Evolutionary conservation across 2,797 vertebrate species (phyloP).

Genomic region (Falco peregrinus): DNA sequence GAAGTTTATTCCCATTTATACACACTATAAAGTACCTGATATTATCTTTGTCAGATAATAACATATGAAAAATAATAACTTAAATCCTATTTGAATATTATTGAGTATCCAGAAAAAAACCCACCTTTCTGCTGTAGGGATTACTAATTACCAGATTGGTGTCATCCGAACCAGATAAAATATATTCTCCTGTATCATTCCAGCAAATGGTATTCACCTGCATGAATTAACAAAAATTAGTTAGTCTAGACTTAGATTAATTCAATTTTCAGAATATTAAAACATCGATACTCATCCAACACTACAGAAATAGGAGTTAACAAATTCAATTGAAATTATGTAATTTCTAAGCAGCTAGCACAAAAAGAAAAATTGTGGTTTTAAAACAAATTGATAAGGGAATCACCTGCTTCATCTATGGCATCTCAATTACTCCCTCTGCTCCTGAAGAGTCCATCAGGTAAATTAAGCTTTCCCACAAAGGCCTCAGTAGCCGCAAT

Average conservation of each 20-base stretch:
- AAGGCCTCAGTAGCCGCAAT: background rate
- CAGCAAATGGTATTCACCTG: slow-evolving; percentile 99
- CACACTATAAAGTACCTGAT: background rate
- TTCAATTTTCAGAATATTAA: background rate
- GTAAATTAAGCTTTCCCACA: background rate
- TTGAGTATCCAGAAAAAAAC: background rate
- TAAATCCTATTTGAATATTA: background rate
- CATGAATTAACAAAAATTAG: slow-evolving; percentile 11
- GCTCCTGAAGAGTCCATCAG: background rate
- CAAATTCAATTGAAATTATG: background rate
- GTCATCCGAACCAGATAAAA: slow-evolving; percentile 96
- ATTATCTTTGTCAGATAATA: background rate
- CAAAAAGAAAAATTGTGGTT: background rate
- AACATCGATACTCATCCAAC: background rate
- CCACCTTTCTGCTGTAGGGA: slow-evolving; percentile 97
- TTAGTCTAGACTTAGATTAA: background rate
- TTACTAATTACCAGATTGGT: slow-evolving; percentile 96
- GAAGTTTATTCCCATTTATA: background rate
- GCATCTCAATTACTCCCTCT: background rate
- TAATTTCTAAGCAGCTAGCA: background rate
- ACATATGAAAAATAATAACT: background rate
- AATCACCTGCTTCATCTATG: background rate
- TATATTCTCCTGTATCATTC: slow-evolving; percentile 98
- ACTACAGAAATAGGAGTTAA: background rate
- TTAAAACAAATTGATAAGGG: slow-evolving; percentile 28